Base-by-base conservation (phyloP, 2,888 invertebrate species). In the Diarsia dahlii region DNA sequence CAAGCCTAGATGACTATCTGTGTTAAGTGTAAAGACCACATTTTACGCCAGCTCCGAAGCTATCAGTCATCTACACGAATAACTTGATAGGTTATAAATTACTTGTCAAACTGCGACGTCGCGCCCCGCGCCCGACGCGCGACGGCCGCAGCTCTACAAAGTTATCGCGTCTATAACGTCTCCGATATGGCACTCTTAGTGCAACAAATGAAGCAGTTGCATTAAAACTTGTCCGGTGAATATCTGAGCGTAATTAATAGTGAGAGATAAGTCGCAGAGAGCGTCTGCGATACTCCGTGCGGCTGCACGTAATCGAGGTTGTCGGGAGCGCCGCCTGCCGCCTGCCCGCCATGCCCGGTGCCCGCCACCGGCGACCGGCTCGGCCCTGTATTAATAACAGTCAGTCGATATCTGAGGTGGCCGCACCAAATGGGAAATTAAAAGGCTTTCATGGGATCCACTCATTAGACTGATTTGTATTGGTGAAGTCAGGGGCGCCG, bases 151-250 rank as follows among this genome's bases (percentile, higher is more conserved):
- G 87, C 84, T 86, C 86, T 86, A 93, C 94, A 95, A 95, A 95
- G 95, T 93, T 95, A 96, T 96, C 96, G 89, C 88, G 87, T 82
- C 89, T 93, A 91, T 92, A 94, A 92, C 93, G 93, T 94, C 92
- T 89, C 91, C 90, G 95, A 96, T 96, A 95, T 94, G 93, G 95
- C 93, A 95, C 95, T 95, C 93, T 93, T 90, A 91, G 92, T 89
- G 91, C 91, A 93, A 95, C 95, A 95, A 96, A 96, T 96, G 96
- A 96, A 96, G 96, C 95, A 94, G 95, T 96, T 94, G 96, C 95
- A 96, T 96, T 96, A 95, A 95, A 95, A 95, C 95, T 95, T 95
- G 95, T 95, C 96, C 93, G 89, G 91, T 92, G 94, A 94, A 94
- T 96, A 96, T 95, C 96, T 93, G 91, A 90, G 91, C 91, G 93